Conservation (phyloP, 2,888 invertebrate species). For the Hanleya hanleyi region DNA sequence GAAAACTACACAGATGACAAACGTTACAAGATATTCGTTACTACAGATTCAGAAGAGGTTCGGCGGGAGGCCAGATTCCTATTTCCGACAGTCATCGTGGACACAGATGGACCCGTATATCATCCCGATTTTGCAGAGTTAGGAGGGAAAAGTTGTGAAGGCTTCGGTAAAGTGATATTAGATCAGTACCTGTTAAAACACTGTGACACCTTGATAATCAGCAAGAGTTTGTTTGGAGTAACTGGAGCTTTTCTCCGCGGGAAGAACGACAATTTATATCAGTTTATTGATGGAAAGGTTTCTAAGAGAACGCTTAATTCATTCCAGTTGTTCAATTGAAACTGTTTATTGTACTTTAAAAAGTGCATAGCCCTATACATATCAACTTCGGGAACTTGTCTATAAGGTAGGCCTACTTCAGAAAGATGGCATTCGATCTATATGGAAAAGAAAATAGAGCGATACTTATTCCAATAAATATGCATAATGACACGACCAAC, state of each 20-base stretch:
- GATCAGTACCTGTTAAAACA: slow-evolving; percentile 40
- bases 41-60: slow-evolving; percentile 41
- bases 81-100: slow-evolving; percentile 31
- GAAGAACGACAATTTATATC: not conserved
- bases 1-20: slow-evolving; percentile 31
- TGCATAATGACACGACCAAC: too few relatives aligned
- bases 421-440: too few relatives aligned
- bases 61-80: slow-evolving; percentile 29
- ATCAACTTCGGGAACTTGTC: too few relatives aligned
- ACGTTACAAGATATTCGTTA: slow-evolving; percentile 39
- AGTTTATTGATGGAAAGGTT: not conserved
- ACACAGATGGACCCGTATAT: slow-evolving; percentile 40
- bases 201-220: slow-evolving; percentile 42
- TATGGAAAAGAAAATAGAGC: too few relatives aligned
- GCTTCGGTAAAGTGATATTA: slow-evolving; percentile 41
- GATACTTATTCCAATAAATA: too few relatives aligned
- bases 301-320: not conserved
- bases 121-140: slow-evolving; percentile 41
- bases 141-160: slow-evolving; percentile 29
- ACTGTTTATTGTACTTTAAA: too few relatives aligned
- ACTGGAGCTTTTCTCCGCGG: not conserved
- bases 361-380: too few relatives aligned
- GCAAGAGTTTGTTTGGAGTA: slow-evolving; percentile 41
- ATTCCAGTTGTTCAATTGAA: not conserved
- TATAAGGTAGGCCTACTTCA: too few relatives aligned